Percentiles rank a stretch among this genome's conserved stretches.
phyloP scores from a whole-genome alignment of 2,113 vertebrate species.

The western clawed frog (Xenopus tropicalis) region DNA sequence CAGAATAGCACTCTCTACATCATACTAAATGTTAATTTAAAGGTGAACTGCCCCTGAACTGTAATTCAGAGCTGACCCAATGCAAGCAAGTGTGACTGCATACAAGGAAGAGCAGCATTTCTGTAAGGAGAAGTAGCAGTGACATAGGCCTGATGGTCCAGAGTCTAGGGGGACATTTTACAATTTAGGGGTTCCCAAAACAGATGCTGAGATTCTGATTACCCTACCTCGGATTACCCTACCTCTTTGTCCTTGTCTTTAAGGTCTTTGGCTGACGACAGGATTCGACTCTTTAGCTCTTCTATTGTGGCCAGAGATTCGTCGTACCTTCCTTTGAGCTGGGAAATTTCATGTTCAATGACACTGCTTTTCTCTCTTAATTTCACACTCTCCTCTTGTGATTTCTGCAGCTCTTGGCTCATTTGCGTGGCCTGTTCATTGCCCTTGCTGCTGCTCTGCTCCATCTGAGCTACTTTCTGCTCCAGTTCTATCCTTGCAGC shows the following conservation, averaged over 20 bases:
- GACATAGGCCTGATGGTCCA: too few relatives aligned
- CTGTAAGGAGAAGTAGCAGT: too few relatives aligned
- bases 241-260: conserved; percentile 96
- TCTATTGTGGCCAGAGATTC: conserved; percentile 78
- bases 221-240: conserved; percentile 69
- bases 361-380: conserved; percentile 68
- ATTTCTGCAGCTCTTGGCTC: conserved; percentile 62
- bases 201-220: neutral
- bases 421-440: conserved; percentile 62
- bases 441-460: conserved; percentile 60
- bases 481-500: conserved; percentile 63
- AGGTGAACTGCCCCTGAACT: too few relatives aligned
- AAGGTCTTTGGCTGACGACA: conserved; percentile 84
- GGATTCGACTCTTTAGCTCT: conserved; percentile 86
- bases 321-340: conserved; percentile 85
- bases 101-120: too few relatives aligned
- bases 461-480: conserved; percentile 68
- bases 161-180: too few relatives aligned
- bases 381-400: conserved; percentile 68
- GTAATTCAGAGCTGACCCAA: too few relatives aligned
- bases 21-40: too few relatives aligned
- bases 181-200: neutral
- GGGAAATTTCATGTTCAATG: conserved; percentile 83
- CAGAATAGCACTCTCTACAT: too few relatives aligned
- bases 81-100: too few relatives aligned